Conservation (phyloP, 1,140 invertebrate genomes). For the Cephus cinctus region DNA sequence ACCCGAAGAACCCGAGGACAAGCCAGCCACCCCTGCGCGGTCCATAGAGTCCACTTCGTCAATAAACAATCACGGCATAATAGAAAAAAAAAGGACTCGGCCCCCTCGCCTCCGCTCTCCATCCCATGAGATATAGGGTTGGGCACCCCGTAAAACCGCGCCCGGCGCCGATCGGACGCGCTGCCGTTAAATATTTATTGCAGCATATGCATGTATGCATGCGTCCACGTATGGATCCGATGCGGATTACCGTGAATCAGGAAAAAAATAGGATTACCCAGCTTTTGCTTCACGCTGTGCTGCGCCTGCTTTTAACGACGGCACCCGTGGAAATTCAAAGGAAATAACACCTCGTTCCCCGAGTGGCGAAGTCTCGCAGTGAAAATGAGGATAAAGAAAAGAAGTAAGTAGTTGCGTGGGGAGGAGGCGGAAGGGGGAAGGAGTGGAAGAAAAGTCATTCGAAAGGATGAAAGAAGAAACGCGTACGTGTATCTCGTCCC, state of each 20-base stretch:
- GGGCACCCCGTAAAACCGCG: constrained; percentile 15
- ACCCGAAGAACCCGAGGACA: constrained; percentile 29
- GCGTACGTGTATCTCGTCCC: constrained; percentile 31
- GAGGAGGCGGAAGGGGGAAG: not conserved
- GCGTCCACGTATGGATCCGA: constrained; percentile 21
- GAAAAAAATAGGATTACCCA: constrained; percentile 40
- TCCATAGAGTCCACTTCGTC: constrained; percentile 55
- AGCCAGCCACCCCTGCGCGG: constrained; percentile 29
- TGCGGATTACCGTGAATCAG: constrained; percentile 43
- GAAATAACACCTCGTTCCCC: constrained; percentile 15
- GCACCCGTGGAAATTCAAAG: constrained; percentile 12
- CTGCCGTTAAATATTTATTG: constrained; percentile 48
- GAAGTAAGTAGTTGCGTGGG: constrained; percentile 7
- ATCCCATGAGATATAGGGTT: constrained; percentile 4
- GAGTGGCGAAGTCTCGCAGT: too few relatives aligned
- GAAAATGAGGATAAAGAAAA: not conserved
- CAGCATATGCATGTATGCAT: constrained; percentile 30
- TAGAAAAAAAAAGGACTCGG: constrained; percentile 41
- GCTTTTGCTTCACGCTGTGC: constrained; percentile 24
- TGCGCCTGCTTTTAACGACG: not conserved
- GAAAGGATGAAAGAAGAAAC: constrained; percentile 24
- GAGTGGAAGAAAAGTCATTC: constrained; percentile 15
- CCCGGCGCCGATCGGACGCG: constrained; percentile 21
- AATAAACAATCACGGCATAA: constrained; percentile 56
- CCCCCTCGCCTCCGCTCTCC: constrained; percentile 12